Evolutionary conservation across 2,113 vertebrate genomes (phyloP).

Genomic region (Hippocampus abdominalis): DNA sequence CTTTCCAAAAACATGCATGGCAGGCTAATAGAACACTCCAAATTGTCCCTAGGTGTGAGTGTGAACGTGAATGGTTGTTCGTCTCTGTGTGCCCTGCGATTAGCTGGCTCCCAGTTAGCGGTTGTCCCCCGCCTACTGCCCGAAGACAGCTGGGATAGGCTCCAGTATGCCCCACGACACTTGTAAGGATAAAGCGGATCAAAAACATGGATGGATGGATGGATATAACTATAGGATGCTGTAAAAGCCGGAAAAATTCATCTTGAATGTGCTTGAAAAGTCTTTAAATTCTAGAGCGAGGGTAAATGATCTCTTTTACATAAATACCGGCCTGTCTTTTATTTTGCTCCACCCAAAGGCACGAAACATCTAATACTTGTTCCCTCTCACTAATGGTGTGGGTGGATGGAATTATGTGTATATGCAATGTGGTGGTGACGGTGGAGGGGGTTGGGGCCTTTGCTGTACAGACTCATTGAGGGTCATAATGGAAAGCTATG

Average conservation of each 20-base stretch:
- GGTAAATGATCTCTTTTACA: background rate
- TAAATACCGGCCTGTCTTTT: background rate
- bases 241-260: background rate
- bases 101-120: too few relatives aligned
- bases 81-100: too few relatives aligned
- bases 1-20: too few relatives aligned
- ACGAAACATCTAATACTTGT: slow-evolving; percentile 74
- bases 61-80: too few relatives aligned
- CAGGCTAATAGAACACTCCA: too few relatives aligned
- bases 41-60: too few relatives aligned
- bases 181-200: too few relatives aligned
- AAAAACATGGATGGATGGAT: too few relatives aligned
- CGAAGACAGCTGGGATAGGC: too few relatives aligned
- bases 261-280: background rate
- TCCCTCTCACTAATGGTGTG: slow-evolving; percentile 65
- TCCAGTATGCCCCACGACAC: too few relatives aligned
- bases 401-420: slow-evolving; percentile 59
- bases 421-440: background rate
- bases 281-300: background rate
- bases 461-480: slow-evolving; percentile 76
- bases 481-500: slow-evolving; percentile 85
- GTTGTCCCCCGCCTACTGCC: too few relatives aligned
- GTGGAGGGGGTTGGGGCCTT: slow-evolving; percentile 12
- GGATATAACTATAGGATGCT: background rate
- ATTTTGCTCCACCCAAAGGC: slow-evolving; percentile 74